Evolutionary conservation across 2,797 vertebrate species (phyloP).

Genomic region (Dipus sagitta): DNA sequence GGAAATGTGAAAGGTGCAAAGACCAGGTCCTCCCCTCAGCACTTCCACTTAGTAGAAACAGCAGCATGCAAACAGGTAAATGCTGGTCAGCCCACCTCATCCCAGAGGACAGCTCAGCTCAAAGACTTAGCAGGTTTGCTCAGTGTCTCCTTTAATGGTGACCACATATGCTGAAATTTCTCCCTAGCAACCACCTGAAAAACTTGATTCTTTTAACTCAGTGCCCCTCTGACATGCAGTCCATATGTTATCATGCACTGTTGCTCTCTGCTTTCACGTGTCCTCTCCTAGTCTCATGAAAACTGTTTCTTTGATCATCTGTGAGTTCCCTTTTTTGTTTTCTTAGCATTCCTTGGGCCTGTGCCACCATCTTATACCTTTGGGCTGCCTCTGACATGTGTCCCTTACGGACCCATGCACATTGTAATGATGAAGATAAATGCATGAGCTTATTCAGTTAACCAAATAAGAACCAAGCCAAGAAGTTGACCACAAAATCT

Average conservation of each 20-base stretch:
- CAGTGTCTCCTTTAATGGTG: slow-evolving; percentile 8
- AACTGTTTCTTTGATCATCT: neutral
- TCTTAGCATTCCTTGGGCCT: neutral
- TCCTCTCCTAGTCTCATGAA: neutral
- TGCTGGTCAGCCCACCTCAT: neutral
- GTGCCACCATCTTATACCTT: neutral
- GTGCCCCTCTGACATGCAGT: slow-evolving; percentile 20
- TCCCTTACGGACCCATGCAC: neutral
- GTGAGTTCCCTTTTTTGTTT: neutral
- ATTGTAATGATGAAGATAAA: neutral
- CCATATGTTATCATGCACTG: neutral
- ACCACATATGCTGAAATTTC: neutral
- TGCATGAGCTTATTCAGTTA: neutral
- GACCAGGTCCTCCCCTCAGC: neutral
- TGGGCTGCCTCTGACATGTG: neutral
- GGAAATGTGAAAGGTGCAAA: neutral
- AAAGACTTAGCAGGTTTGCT: neutral
- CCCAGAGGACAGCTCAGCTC: neutral
- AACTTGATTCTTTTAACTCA: slow-evolving; percentile 31
- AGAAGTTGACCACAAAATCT: slow-evolving; percentile 5
- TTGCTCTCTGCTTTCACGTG: neutral
- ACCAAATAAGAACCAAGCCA: neutral
- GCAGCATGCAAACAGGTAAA: neutral
- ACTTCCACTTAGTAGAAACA: neutral
- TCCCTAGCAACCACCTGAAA: slow-evolving; percentile 2